A percentile compares a stretch with the other conserved stretches of the same genome.
Conservation (phyloP, 2,888 invertebrate species). For the Clanis bilineata region DNA sequence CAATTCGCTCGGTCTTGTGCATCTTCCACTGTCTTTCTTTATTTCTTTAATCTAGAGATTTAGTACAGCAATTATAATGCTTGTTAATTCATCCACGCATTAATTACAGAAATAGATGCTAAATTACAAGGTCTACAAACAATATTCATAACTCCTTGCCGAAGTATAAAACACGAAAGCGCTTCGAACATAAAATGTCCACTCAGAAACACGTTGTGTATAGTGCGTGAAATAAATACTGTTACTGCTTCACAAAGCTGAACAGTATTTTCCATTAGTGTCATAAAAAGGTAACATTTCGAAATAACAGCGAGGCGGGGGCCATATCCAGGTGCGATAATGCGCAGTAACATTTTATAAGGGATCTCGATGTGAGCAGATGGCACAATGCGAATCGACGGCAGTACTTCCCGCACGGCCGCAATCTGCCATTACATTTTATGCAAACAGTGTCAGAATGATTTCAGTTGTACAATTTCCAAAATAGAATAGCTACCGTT, state of each 20-base stretch:
- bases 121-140: background rate
- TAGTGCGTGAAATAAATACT: slow-evolving; percentile 54
- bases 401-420: slow-evolving; percentile 67
- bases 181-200: background rate
- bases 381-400: slow-evolving; percentile 74
- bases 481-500: slow-evolving; percentile 38
- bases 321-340: slow-evolving; percentile 76
- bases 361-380: slow-evolving; percentile 79
- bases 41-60: too few relatives aligned
- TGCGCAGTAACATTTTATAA: slow-evolving; percentile 80
- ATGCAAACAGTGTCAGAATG: slow-evolving; percentile 71
- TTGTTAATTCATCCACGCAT: background rate
- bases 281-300: slow-evolving; percentile 74
- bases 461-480: slow-evolving; percentile 63
- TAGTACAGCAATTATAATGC: too few relatives aligned
- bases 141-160: background rate
- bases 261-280: slow-evolving; percentile 77
- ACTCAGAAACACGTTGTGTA: background rate
- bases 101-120: background rate
- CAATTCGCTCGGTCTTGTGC: too few relatives aligned
- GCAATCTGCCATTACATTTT: slow-evolving; percentile 78
- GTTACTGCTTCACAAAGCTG: slow-evolving; percentile 50
- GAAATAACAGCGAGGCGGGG: slow-evolving; percentile 68
- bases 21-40: too few relatives aligned
- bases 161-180: background rate